Evolutionary conservation across 2,888 invertebrate species (phyloP).

Genomic region (Drosophila phalerata): DNA sequence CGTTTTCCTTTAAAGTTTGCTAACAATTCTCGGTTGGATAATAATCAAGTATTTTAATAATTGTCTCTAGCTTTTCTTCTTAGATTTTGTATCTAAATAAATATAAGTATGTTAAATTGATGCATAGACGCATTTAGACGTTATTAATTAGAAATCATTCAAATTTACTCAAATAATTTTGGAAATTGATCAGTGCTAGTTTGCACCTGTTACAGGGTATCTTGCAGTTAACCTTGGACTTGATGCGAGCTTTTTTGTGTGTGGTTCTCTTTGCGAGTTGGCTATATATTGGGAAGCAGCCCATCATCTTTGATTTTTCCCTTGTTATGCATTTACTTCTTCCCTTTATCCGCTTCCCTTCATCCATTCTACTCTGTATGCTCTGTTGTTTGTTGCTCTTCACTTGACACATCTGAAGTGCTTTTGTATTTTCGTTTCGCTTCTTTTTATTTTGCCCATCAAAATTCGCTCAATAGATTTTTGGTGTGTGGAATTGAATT

Average conservation of each 20-base stretch:
- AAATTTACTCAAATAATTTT: no score
- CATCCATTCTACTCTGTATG: not conserved
- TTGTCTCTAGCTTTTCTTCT: no score
- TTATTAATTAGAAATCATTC: no score
- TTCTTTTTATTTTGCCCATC: conserved; percentile 5
- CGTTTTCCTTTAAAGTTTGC: no score
- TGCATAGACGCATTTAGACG: no score
- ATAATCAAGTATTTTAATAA: no score
- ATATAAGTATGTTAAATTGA: no score
- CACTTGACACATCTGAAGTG: not conserved
- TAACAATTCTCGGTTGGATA: no score
- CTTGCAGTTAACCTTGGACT: no score
- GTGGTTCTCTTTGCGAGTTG: conserved; percentile 3
- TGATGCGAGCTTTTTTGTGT: not conserved
- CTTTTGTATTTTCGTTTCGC: not conserved
- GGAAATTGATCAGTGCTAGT: not conserved
- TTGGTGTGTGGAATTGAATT: conserved; percentile 27
- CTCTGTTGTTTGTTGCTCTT: not conserved
- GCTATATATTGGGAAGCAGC: conserved; percentile 1
- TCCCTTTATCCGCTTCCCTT: not conserved
- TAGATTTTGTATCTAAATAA: no score
- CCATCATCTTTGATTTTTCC: conserved; percentile 33
- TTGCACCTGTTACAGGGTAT: conserved; percentile 5
- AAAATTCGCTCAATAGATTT: conserved; percentile 15
- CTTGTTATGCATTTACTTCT: conserved; percentile 45